Base-by-base conservation (phyloP, 1,140 invertebrate genomes). In the Tribolium castaneum region DNA sequence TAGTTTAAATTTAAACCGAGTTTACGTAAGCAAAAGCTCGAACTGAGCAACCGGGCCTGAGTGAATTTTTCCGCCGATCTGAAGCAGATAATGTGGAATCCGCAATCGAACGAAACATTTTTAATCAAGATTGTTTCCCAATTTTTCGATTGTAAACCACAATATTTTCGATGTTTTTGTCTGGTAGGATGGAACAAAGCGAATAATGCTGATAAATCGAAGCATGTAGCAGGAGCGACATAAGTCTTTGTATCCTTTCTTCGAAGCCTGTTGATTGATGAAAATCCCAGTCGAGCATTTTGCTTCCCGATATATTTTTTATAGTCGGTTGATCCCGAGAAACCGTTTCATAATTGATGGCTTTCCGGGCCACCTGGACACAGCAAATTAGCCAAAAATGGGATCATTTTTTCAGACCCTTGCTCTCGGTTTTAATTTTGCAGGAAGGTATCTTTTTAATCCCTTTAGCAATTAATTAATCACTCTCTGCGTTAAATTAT, bases 191-290 rank as follows among this genome's bases (percentile, higher is more conserved):
- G 59, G 30, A 66, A 66, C 54, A 66, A 22, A 16, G 59, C 34
- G 34, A 66, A 66, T 66, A 66, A 66, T 35, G 59, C 59, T 66
- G 59, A 66, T 66, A 66, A 66, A 66, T 39, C 59, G 59, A 66
- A 66, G 45, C 59, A 66, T 66, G 59, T 66, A 66, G 59, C 25
- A 66, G 25, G 30, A 34, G 1, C 30, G 59, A 66, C 59, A 12
- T 66, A 66, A 66, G 45, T 66, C 59, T 66, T 35, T 66, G 59
- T 66, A 66, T 66, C 59, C 59, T 35, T 66, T 66, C 59, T 35
- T 35, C 22, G 12, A 14, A 22, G 54, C 16, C 19, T 59, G 59
- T 66, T 66, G 59, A 66, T 66, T 25, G 59, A 66, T 66, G 59
- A 66, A 66, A 66, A 66, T 66, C 59, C 59, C 59, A 66, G 34